Evolutionary conservation across 2,888 invertebrate species (phyloP).

Genomic region (Noctua pronuba): DNA sequence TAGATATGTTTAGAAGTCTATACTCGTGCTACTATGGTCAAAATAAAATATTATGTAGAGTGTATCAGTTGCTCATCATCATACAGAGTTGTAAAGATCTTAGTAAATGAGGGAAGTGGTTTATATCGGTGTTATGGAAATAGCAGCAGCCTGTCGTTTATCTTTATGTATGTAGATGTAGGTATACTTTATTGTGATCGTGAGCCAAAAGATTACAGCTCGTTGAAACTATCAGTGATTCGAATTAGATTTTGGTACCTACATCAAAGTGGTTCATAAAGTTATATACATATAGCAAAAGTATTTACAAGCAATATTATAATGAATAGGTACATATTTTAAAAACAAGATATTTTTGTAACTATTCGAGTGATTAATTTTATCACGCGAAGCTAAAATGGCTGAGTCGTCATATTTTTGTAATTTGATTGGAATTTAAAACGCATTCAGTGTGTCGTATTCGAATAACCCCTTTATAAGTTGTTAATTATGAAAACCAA

Average conservation of each 20-base stretch:
- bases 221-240: slow-evolving; percentile 22
- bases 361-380: not conserved
- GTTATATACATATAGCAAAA: not conserved
- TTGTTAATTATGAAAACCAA: not conserved
- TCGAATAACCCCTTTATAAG: not conserved
- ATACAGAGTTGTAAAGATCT: slow-evolving; percentile 13
- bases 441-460: not conserved
- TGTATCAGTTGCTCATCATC: slow-evolving; percentile 9
- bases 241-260: slow-evolving; percentile 19
- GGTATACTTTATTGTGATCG: slow-evolving; percentile 39
- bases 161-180: slow-evolving; percentile 14
- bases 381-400: not conserved
- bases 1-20: slow-evolving; percentile 25
- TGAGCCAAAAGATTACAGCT: slow-evolving; percentile 51
- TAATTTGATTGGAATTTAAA: not conserved
- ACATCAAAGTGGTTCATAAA: not conserved
- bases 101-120: slow-evolving; percentile 31
- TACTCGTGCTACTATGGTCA: not conserved
- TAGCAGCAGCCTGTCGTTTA: slow-evolving; percentile 19
- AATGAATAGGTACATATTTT: not conserved
- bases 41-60: slow-evolving; percentile 20
- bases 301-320: not conserved
- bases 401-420: not conserved
- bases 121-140: slow-evolving; percentile 20
- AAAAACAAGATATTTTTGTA: not conserved